These are phyloP conservation scores for Andrena fulva DNA, from an alignment of 2,888 invertebrate genomes.

Conservation along the genomic window DNA sequence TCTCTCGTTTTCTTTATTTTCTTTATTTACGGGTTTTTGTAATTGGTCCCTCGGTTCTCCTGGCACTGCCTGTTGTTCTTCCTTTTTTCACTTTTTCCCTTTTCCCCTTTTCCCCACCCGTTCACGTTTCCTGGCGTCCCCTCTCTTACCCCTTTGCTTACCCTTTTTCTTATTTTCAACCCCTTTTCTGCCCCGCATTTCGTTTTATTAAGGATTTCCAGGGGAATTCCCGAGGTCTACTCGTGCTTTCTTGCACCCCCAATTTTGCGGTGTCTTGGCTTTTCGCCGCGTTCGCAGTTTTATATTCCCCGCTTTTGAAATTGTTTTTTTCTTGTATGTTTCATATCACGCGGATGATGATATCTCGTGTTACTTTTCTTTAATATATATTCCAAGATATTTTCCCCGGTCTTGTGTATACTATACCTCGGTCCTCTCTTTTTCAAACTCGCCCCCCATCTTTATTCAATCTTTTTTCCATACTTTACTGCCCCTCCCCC, in stretches of 20 bases:
- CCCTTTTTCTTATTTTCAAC: neutral
- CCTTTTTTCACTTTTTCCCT: neutral
- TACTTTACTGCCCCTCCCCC: neutral
- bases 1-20: conserved; percentile 27
- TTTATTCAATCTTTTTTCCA: neutral
- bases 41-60: conserved; percentile 5
- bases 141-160: too few relatives aligned
- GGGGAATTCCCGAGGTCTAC: too few relatives aligned
- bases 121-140: too few relatives aligned
- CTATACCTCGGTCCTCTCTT: too few relatives aligned
- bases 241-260: too few relatives aligned
- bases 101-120: neutral
- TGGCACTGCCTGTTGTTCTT: neutral
- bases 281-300: too few relatives aligned
- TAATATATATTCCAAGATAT: conserved; percentile 17
- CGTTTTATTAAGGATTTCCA: too few relatives aligned
- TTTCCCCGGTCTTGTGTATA: neutral
- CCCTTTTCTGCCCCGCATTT: neutral
- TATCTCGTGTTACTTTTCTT: neutral
- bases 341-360: too few relatives aligned
- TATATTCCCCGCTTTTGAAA: too few relatives aligned
- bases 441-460: neutral
- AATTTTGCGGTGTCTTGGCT: too few relatives aligned
- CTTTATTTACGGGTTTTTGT: conserved; percentile 3
- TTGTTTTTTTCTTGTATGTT: too few relatives aligned